Evolutionary conservation across 2,888 invertebrate species (phyloP).

Genomic region (Encarsia formosa): DNA sequence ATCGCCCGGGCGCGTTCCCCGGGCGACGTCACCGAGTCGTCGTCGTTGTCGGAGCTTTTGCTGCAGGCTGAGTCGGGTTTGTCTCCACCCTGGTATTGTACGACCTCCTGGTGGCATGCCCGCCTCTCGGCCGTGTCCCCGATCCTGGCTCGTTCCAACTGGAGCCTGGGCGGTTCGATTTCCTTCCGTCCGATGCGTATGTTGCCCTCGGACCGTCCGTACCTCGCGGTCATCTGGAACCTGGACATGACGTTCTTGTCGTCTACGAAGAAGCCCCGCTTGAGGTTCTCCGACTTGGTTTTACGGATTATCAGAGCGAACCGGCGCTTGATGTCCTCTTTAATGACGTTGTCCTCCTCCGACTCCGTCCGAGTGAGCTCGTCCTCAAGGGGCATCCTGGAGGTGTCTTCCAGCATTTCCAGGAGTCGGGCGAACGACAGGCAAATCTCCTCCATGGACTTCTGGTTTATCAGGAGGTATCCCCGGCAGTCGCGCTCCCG

Average conservation of each 20-base stretch:
- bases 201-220: constrained; percentile 20
- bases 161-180: neutral
- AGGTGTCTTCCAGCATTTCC: constrained; percentile 36
- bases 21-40: constrained; percentile 23
- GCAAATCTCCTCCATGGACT: constrained; percentile 43
- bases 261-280: constrained; percentile 28
- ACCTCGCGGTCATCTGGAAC: constrained; percentile 8
- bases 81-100: neutral
- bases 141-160: neutral
- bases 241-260: constrained; percentile 7
- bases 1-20: too few species aligned
- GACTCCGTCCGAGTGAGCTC: neutral
- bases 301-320: constrained; percentile 41
- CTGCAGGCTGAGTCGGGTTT: neutral
- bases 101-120: constrained; percentile 2
- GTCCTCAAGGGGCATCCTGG: neutral
- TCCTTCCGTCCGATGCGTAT: constrained; percentile 6
- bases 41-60: neutral
- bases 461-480: constrained; percentile 40
- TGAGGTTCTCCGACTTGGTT: constrained; percentile 44
- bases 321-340: constrained; percentile 34
- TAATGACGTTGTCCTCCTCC: constrained; percentile 13
- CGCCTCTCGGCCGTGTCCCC: constrained; percentile 8
- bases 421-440: constrained; percentile 39
- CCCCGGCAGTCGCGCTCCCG: constrained; percentile 41